These are phyloP conservation scores for Petrophora chlorosata DNA, from an alignment of 2,888 invertebrate species.

Conservation along the genomic window DNA sequence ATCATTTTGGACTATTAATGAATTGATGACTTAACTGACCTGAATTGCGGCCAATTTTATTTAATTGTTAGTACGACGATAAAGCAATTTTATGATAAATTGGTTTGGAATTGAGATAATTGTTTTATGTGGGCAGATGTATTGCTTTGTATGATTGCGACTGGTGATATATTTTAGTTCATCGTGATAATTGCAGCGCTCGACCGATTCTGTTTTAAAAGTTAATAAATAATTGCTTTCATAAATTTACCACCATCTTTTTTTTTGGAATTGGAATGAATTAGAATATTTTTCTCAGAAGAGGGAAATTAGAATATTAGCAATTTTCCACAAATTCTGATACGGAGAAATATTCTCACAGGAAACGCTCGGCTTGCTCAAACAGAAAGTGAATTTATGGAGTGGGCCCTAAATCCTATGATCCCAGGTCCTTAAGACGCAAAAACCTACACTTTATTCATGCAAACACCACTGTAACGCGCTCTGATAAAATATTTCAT, in stretches of 20 bases:
- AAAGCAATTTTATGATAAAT: slow-evolving; percentile 66
- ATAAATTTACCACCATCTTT: slow-evolving; percentile 3
- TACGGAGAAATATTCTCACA: slow-evolving; percentile 11
- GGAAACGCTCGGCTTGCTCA: slow-evolving; percentile 25
- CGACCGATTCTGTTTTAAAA: slow-evolving; percentile 26
- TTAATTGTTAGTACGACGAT: slow-evolving; percentile 64
- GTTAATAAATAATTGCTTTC: slow-evolving; percentile 20
- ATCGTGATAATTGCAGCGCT: slow-evolving; percentile 38
- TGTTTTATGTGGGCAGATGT: slow-evolving; percentile 52
- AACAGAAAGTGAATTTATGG: slow-evolving; percentile 21
- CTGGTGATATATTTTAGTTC: slow-evolving; percentile 39
- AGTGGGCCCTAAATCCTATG: slow-evolving; percentile 30
- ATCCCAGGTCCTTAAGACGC: slow-evolving; percentile 33
- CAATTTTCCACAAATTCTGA: background rate
- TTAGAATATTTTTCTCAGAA: too few species aligned
- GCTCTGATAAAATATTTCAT: slow-evolving; percentile 33
- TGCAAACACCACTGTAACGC: slow-evolving; percentile 29
- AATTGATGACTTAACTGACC: slow-evolving; percentile 71
- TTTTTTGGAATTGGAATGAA: background rate
- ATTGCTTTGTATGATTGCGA: slow-evolving; percentile 38
- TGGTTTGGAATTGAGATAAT: slow-evolving; percentile 55
- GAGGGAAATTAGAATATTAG: background rate
- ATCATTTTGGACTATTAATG: slow-evolving; percentile 68
- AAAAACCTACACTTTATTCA: slow-evolving; percentile 36
- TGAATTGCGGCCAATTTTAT: slow-evolving; percentile 68